These are phyloP conservation scores for Aurelia sp. DNA, from an alignment of 30 jellyfish, hydroid and myxozoan genomes.

Conservation along the genomic window DNA sequence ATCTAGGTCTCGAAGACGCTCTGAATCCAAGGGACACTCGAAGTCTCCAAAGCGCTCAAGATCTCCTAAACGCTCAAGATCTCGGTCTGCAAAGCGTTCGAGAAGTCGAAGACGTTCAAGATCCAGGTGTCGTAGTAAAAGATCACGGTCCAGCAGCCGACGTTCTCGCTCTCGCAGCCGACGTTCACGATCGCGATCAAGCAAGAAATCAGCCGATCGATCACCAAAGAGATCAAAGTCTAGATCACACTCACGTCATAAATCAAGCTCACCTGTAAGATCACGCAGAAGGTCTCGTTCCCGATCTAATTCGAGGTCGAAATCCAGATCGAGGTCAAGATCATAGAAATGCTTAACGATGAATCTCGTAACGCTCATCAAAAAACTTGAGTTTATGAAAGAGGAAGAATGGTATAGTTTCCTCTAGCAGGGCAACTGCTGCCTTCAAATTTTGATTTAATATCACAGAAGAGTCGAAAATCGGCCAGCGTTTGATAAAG, in stretches of 20 bases:
- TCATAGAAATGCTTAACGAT: not conserved
- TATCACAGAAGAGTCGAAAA: too few relatives aligned
- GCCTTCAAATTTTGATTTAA: too few relatives aligned
- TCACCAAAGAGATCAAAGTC: constrained; percentile 38
- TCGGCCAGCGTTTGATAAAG: too few relatives aligned
- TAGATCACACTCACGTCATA: constrained; percentile 24
- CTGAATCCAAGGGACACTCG: too few relatives aligned
- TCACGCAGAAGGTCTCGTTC: constrained; percentile 38
- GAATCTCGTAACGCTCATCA: too few relatives aligned
- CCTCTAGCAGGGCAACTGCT: too few relatives aligned
- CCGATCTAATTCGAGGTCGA: constrained; percentile 29
- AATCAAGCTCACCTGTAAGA: constrained; percentile 26
- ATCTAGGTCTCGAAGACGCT: constrained; percentile 33
- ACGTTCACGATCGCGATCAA: constrained; percentile 12
- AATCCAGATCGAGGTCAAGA: constrained; percentile 35
- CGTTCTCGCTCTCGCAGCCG: constrained; percentile 1
- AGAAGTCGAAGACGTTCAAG: constrained; percentile 29
- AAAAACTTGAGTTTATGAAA: too few relatives aligned
- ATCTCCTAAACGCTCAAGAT: constrained; percentile 32
- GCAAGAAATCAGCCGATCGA: not conserved
- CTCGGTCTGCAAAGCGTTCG: constrained; percentile 41
- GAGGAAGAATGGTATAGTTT: too few relatives aligned
- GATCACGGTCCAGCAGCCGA: constrained; percentile 3
- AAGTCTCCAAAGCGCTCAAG: constrained; percentile 21
- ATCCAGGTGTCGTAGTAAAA: constrained; percentile 9